Evolutionary conservation across 2,888 invertebrate species (phyloP).

Genomic region (Tenthredo distinguenda): DNA sequence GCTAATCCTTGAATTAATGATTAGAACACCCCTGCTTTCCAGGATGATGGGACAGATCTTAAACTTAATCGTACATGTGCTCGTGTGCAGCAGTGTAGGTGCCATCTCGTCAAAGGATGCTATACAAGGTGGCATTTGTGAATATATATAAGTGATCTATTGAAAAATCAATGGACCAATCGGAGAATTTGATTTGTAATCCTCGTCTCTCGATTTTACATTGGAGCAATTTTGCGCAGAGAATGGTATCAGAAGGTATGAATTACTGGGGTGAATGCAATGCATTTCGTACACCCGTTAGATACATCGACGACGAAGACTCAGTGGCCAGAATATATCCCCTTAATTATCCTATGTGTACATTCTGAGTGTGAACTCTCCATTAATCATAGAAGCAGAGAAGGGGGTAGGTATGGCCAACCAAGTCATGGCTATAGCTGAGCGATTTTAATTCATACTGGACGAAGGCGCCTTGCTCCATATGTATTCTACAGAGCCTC

Average conservation of each 20-base stretch:
- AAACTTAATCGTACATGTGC: constrained; percentile 64
- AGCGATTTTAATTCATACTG: constrained; percentile 78
- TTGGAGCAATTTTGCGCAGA: background rate
- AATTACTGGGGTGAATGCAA: background rate
- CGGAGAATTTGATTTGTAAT: background rate
- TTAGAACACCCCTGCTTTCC: constrained; percentile 69
- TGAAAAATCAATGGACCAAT: background rate
- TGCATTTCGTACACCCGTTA: constrained; percentile 70
- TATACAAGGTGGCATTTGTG: constrained; percentile 43
- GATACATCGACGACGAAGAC: constrained; percentile 73
- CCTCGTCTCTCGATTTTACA: background rate
- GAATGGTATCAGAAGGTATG: background rate
- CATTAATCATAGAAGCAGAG: constrained; percentile 77
- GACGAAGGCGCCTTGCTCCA: constrained; percentile 68
- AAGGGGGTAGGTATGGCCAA: constrained; percentile 63
- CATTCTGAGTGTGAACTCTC: constrained; percentile 78
- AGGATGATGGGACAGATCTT: constrained; percentile 74
- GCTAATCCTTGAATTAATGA: constrained; percentile 77
- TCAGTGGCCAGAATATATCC: constrained; percentile 77
- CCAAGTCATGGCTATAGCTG: constrained; percentile 67
- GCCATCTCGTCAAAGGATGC: constrained; percentile 12
- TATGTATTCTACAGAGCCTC: constrained; percentile 75
- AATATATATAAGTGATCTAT: background rate
- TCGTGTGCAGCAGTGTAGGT: background rate
- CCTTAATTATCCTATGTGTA: constrained; percentile 78